Base-by-base conservation (phyloP, 1,140 invertebrate genomes). In the Stegodyphus mimosarum region DNA sequence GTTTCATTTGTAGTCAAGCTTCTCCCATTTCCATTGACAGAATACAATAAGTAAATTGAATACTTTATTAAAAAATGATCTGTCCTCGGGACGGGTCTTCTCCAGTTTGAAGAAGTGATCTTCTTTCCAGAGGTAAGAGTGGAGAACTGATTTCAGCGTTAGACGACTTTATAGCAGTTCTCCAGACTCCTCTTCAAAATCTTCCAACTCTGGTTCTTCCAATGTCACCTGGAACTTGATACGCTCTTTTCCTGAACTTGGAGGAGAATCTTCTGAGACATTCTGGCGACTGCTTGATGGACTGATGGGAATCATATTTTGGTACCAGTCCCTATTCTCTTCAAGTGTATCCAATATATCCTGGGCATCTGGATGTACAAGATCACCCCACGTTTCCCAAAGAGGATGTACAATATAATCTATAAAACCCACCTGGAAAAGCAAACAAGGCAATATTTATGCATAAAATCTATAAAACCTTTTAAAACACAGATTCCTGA, bases 351-450 rank as follows among this genome's bases (percentile, higher is more conserved):
- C 98, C 69, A 99, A 92, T 87, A 99, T 99, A 74, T 98, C 96
- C 91, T 99, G 97, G 10, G 98, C 98, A 90, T 99, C 98, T 0
- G 98, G 98, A 91, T 99, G 96, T 5, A 99, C 98, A 51, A 99
- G 92, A 90, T 99, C 98, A n/a, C 97, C 98, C 98, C 98, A 99
- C 6, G 98, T 99, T 91, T 99, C 98, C 97, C 97, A 99, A 33
- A 99, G 91, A 7, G 98, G 98, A 92, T 99, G 98, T 7, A 99
- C 97, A 89, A 99, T 99, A 90, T 99, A 99, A 91, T 99, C 98
- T 89, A 99, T 99, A 90, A 99, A 99, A 86, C 98, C 98, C 89
- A 99, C 97, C 91, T 66, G 89, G 89, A 87, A 72, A 48, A 52
- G n/a, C 17, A n/a, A 75, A 66, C 17, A 66, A 33, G 33, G 33